phyloP scores from a whole-genome alignment of 2,113 vertebrate genomes.

The Rhinogobius similis region DNA sequence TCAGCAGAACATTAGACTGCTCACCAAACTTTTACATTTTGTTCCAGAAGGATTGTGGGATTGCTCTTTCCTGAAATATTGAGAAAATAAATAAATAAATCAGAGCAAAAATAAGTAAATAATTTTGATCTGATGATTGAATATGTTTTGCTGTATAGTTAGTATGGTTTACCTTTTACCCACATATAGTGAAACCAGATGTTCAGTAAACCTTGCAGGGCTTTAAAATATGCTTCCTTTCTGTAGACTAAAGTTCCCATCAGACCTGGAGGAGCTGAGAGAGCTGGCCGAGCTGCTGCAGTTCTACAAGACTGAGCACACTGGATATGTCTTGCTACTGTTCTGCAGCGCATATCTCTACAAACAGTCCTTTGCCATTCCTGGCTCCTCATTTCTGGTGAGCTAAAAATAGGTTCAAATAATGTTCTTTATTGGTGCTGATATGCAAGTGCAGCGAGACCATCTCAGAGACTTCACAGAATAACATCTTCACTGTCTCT shows the following conservation, averaged over 20 bases:
- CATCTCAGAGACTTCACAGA: background rate
- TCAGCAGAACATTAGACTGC: too few species aligned
- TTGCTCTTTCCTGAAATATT: too few species aligned
- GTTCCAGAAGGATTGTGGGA: too few species aligned
- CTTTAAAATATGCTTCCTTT: slow-evolving; percentile 8
- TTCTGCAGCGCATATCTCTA: slow-evolving; percentile 96
- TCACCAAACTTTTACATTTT: too few species aligned
- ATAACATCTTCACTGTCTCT: background rate
- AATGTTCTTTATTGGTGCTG: slow-evolving; percentile 4
- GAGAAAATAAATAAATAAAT: too few species aligned
- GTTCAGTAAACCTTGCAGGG: background rate
- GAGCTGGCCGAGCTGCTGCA: slow-evolving; percentile 86
- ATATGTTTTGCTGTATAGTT: background rate
- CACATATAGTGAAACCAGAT: background rate
- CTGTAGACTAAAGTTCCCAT: slow-evolving; percentile 89
- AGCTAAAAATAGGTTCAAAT: slow-evolving; percentile 16
- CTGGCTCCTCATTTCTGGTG: slow-evolving; percentile 94
- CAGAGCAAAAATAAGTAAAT: too few species aligned
- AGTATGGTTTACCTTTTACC: background rate
- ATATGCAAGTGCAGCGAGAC: background rate
- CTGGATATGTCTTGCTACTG: slow-evolving; percentile 86
- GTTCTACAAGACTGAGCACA: slow-evolving; percentile 88
- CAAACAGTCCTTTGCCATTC: slow-evolving; percentile 97
- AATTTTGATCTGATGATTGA: too few species aligned
- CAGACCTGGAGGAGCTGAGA: slow-evolving; percentile 88